Evolutionary conservation across 2,888 invertebrate species (phyloP).

Genomic region (Epinotia demarniana): DNA sequence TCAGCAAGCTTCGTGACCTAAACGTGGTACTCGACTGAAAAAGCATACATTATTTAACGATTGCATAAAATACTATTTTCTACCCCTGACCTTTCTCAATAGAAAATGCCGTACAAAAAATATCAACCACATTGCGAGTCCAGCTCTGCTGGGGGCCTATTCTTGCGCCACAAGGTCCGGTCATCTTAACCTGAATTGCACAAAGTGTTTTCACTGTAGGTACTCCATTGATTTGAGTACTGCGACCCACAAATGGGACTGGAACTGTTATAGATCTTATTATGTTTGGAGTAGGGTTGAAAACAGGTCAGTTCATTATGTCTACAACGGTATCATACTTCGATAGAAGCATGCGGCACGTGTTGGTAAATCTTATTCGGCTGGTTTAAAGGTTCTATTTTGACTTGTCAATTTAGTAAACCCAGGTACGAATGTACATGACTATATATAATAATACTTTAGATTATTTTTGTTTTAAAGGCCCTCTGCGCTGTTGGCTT

Average conservation of each 20-base stretch:
- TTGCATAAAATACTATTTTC: no score
- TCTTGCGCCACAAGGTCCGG: constrained; percentile 56
- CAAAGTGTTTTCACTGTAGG: constrained; percentile 30
- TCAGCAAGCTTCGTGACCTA: no score
- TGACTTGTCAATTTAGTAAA: neutral
- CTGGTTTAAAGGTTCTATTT: neutral
- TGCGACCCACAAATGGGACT: neutral
- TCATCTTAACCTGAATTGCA: constrained; percentile 55
- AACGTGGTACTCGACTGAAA: no score
- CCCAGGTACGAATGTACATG: no score
- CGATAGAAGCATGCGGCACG: neutral
- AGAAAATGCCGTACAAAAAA: neutral
- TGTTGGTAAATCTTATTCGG: neutral
- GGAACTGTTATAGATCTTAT: neutral
- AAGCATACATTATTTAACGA: no score
- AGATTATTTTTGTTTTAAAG: no score
- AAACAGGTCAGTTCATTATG: neutral
- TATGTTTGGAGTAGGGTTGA: neutral
- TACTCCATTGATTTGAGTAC: constrained; percentile 18
- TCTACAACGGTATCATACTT: neutral
- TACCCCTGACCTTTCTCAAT: constrained; percentile 10
- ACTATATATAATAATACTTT: no score
- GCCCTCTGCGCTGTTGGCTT: no score
- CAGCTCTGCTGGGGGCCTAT: constrained; percentile 49
- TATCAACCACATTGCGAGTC: constrained; percentile 7